Conservation (phyloP, 2,888 invertebrate species). For the Trachelus tabidus region DNA sequence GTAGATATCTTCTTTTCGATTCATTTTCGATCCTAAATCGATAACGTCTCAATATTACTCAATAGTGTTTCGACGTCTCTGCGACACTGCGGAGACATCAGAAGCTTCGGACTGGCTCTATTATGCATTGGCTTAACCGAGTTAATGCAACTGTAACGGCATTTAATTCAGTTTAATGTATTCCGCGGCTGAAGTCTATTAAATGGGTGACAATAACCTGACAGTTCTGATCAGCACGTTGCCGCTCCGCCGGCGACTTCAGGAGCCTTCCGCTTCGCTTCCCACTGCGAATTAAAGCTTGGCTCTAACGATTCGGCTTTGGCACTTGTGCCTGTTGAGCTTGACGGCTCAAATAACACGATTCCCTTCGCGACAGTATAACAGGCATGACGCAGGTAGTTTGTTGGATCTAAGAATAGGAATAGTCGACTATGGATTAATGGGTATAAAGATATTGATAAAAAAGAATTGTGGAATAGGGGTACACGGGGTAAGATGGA, state of each 20-base stretch:
- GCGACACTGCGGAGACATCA: neutral
- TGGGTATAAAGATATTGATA: too few species aligned
- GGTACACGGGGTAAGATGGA: too few species aligned
- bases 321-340: neutral
- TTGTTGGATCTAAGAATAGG: neutral
- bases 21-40: neutral
- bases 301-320: neutral
- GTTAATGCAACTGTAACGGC: slow-evolving; percentile 34
- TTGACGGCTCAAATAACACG: neutral
- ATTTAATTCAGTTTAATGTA: slow-evolving; percentile 58
- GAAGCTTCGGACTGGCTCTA: neutral
- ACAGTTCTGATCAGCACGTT: slow-evolving; percentile 61
- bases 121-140: slow-evolving; percentile 14
- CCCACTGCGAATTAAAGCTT: neutral
- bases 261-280: neutral
- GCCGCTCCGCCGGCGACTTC: slow-evolving; percentile 21
- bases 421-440: neutral
- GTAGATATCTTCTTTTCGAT: neutral
- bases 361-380: neutral
- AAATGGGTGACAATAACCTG: slow-evolving; percentile 63
- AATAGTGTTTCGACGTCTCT: neutral
- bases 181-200: slow-evolving; percentile 60
- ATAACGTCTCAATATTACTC: neutral
- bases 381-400: neutral
- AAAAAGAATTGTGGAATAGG: too few species aligned